Evolutionary conservation across 2,888 invertebrate species (phyloP), one percentile per base, ranked within the genome.

Genomic region (Sarcophaga variegata): DNA sequence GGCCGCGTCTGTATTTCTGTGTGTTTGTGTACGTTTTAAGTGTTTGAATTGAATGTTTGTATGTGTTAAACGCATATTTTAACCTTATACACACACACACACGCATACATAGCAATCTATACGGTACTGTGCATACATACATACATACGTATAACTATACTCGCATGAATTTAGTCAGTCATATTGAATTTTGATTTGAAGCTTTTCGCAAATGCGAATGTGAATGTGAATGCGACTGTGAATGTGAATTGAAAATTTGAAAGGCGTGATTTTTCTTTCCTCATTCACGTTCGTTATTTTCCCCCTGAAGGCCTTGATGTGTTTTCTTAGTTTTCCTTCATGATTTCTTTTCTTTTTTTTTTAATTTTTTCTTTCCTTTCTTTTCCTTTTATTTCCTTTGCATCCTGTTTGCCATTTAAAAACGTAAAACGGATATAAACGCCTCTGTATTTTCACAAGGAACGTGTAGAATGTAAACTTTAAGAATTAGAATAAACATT

Each of bases 401-500:
- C 82, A 77, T 72, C 60, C 66, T 66, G 72, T 77, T 64, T n/a
- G 27, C 20, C 8, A 54, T 54, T 64, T 54, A 27, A 47, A 47
- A 78, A 74, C 70, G 70, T 69, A 75, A 80, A 81, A 81, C 87
- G 87, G 87, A 87, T 79, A 84, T 81, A 75, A 87, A 87, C 87
- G 87, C 87, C 87, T 84, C 70, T 67, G 84, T 75, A 81, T 81
- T 78, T 83, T 81, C 71, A 11, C 66, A 47, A 74, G 20, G 60
- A 71, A 88, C 74, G 81, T 85, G 83, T 81, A 27, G 71, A 79
- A 69, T 83, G 66, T 63, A 88, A 85, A 76, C 80, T 90, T 90
- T 79, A 78, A 88, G 86, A 90, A 91, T 76, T 83, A 71, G 80
- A 89, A 85, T 77, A 64, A 78, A 63, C 25, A 78, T 54, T 22